Evolutionary conservation across 2,797 vertebrate species (phyloP).

Genomic region (Heterohyrax brucei): DNA sequence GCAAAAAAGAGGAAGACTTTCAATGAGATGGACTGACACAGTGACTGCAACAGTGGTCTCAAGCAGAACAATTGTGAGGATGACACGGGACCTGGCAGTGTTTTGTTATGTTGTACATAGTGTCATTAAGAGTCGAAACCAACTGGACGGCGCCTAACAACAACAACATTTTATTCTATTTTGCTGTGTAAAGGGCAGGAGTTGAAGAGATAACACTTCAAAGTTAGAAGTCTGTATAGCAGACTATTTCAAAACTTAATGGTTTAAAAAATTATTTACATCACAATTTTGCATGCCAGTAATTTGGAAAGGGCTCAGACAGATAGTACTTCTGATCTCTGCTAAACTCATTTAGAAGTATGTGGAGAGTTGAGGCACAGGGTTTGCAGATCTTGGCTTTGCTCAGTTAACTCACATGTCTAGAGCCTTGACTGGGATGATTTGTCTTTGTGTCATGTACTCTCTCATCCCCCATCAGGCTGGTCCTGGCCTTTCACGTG

Average conservation of each 20-base stretch:
- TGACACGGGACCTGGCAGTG: no score
- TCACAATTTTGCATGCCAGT: background rate
- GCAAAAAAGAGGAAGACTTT: no score
- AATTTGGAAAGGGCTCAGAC: background rate
- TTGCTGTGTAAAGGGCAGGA: background rate
- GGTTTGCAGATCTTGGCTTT: background rate
- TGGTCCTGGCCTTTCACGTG: background rate
- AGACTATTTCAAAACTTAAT: background rate
- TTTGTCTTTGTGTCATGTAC: background rate
- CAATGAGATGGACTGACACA: no score
- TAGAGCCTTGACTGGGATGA: background rate
- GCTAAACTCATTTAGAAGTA: background rate
- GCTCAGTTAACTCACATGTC: background rate
- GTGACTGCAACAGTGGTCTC: no score
- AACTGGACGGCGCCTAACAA: no score
- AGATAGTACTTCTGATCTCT: slow-evolving; percentile 1
- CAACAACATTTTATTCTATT: background rate
- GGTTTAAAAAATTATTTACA: background rate
- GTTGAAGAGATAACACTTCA: background rate
- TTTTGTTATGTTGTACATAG: no score
- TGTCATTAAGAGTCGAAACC: no score
- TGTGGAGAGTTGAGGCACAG: background rate
- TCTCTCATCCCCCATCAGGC: background rate
- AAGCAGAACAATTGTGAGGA: no score
- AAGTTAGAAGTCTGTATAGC: slow-evolving; percentile 6